These are phyloP conservation scores for Meloidogyne hapla DNA, from an alignment of 1,140 invertebrate genomes.

Conservation along the genomic window DNA sequence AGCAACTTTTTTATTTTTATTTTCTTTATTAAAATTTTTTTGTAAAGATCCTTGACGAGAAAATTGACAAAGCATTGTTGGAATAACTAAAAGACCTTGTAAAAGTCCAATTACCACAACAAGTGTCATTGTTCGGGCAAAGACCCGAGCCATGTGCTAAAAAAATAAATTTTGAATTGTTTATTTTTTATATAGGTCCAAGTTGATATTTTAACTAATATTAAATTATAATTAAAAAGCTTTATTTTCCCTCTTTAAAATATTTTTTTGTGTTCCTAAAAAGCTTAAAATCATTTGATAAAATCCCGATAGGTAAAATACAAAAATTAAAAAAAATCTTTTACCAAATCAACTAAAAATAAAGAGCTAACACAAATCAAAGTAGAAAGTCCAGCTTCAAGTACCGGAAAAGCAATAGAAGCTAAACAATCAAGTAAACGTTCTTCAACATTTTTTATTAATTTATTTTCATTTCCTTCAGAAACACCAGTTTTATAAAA, in stretches of 20 bases:
- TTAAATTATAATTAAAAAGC: no score
- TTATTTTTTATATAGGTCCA: no score
- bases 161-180: background rate
- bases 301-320: no score
- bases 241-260: no score
- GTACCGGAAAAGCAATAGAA: constrained; percentile 49
- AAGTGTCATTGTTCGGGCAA: constrained; percentile 49
- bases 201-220: no score
- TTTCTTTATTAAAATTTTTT: background rate
- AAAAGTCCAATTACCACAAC: constrained; percentile 49
- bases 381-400: constrained; percentile 50
- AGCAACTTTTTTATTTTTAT: background rate
- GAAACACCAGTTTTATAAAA: constrained; percentile 45
- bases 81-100: constrained; percentile 50
- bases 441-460: constrained; percentile 35
- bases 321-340: background rate
- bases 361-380: constrained; percentile 50
- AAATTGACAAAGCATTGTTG: constrained; percentile 45
- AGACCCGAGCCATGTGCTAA: constrained; percentile 29
- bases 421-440: constrained; percentile 43
- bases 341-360: constrained; percentile 42
- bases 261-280: no score
- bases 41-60: constrained; percentile 31
- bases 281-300: no score
- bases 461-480: constrained; percentile 27